Conservation (phyloP, 2,888 invertebrate genomes). For the Platynereis dumerilii region DNA sequence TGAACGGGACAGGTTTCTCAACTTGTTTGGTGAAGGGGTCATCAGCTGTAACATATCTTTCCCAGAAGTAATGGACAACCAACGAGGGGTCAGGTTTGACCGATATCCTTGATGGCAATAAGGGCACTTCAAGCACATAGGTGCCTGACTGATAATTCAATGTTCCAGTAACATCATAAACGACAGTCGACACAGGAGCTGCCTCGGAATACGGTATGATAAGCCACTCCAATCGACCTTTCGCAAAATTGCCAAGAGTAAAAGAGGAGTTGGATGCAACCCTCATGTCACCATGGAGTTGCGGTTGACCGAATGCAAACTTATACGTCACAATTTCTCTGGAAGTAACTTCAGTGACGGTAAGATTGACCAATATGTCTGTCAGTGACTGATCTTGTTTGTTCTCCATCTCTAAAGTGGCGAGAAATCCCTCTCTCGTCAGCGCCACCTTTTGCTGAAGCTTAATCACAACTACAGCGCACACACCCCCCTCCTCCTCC, state of each 20-base stretch:
- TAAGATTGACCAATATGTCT: conserved; percentile 31
- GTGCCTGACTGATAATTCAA: conserved; percentile 43
- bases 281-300: not conserved
- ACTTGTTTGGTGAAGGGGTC: conserved; percentile 41
- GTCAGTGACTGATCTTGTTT: conserved; percentile 35
- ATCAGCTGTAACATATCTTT: conserved; percentile 44
- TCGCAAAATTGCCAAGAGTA: not conserved
- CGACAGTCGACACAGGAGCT: conserved; percentile 38
- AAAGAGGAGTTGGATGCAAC: too few relatives aligned
- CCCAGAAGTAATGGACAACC: conserved; percentile 44
- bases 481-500: conserved; percentile 36
- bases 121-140: conserved; percentile 39
- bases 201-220: conserved; percentile 44
- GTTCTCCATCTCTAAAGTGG: conserved; percentile 42
- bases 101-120: conserved; percentile 45
- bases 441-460: conserved; percentile 41
- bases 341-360: conserved; percentile 31
- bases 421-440: conserved; percentile 41
- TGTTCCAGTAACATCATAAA: conserved; percentile 43
- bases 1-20: conserved; percentile 44
- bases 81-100: conserved; percentile 46
- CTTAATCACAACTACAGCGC: conserved; percentile 39
- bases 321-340: conserved; percentile 28
- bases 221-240: conserved; percentile 41
- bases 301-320: conserved; percentile 36